Percentiles rank a stretch among this genome's conserved stretches.
Conservation (phyloP, 2,797 vertebrate genomes). For the Chelonia mydas region DNA sequence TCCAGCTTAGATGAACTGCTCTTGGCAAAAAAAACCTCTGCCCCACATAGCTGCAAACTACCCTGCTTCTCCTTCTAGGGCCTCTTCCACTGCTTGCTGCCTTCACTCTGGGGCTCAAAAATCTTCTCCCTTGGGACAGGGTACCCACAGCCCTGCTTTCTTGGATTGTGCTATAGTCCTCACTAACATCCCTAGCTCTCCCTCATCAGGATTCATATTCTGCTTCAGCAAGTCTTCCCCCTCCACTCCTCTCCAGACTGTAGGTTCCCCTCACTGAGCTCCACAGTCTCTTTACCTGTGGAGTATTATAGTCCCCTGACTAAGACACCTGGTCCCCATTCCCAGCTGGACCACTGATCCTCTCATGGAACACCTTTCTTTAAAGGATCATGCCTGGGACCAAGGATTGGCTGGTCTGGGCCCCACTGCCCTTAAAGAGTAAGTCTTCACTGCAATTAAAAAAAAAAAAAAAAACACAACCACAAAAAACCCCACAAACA, state of each 20-base stretch:
- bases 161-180: not conserved
- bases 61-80: not conserved
- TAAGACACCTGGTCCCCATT: not conserved
- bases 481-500: too few species aligned
- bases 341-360: not conserved
- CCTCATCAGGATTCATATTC: not conserved
- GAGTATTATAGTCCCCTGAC: not conserved
- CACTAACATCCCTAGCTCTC: not conserved
- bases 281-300: not conserved
- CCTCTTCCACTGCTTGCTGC: not conserved
- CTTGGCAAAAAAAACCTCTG: not conserved
- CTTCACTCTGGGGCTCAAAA: not conserved
- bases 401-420: not conserved
- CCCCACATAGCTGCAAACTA: not conserved
- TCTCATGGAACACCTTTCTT: not conserved
- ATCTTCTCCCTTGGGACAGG: not conserved
- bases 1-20: not conserved
- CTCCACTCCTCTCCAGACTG: not conserved
- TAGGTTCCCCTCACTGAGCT: not conserved
- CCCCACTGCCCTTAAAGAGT: not conserved
- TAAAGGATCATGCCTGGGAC: not conserved
- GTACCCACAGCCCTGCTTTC: not conserved
- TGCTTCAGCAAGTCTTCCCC: accelerated
- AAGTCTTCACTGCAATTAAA: not conserved
- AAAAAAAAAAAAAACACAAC: not conserved